Percentiles rank a stretch among this genome's conserved stretches.
phyloP scores from a whole-genome alignment of 64 coral and sea anemone species.

The Astreopora myriophthalma region DNA sequence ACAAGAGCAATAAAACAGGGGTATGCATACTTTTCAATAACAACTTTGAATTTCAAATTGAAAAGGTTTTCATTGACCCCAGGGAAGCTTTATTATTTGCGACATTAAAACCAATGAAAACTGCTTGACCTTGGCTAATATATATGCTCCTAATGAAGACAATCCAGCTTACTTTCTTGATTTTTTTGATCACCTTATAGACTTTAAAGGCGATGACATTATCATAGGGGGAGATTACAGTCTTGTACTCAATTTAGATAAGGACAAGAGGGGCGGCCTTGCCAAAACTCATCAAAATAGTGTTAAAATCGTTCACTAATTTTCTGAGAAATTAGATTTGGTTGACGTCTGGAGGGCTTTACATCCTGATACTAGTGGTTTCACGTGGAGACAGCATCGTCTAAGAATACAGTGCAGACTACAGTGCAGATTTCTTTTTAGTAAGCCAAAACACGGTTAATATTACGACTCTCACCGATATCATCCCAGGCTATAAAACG shows the following conservation, averaged over 20 bases:
- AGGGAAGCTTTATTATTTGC: background rate
- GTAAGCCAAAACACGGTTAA: background rate
- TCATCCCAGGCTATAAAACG: background rate
- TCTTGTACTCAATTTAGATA: slow-evolving; percentile 12
- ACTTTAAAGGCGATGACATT: slow-evolving; percentile 8
- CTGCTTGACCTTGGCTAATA: background rate
- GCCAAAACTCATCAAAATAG: background rate
- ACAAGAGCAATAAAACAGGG: background rate
- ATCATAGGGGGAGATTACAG: slow-evolving; percentile 30
- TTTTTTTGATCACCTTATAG: background rate
- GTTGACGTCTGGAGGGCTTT: background rate
- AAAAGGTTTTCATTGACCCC: background rate
- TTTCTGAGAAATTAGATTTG: slow-evolving; percentile 12
- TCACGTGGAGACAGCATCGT: slow-evolving; percentile 9
- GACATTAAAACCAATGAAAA: background rate
- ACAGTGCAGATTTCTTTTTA: background rate
- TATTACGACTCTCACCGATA: background rate
- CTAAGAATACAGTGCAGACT: background rate
- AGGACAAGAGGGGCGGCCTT: background rate
- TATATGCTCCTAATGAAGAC: background rate
- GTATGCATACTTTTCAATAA: background rate
- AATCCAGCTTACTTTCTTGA: background rate
- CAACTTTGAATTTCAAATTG: background rate
- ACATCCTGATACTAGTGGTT: slow-evolving; percentile 5
- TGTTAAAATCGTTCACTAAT: slow-evolving; percentile 1